These are phyloP conservation scores for Sipha flava DNA, from an alignment of 1,140 invertebrate genomes.

Conservation along the genomic window DNA sequence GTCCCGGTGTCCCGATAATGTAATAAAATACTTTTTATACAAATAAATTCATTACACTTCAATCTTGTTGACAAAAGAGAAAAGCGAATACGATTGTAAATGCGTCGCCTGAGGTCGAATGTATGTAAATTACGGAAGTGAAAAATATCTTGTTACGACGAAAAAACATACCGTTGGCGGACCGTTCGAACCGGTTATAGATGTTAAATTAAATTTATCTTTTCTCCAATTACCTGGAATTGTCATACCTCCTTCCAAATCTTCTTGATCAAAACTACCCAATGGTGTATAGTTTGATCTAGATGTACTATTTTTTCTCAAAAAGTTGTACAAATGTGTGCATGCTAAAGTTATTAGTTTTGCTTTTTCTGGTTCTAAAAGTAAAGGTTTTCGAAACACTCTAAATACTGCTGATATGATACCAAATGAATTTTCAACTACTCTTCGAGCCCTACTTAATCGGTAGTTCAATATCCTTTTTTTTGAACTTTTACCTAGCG, in stretches of 20 bases:
- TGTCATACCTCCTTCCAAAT: background rate
- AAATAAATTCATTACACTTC: no score
- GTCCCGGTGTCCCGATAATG: no score
- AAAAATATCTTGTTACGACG: no score
- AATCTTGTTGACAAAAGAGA: no score
- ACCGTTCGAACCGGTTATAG: no score
- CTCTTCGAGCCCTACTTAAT: slow-evolving; percentile 42
- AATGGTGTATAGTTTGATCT: background rate
- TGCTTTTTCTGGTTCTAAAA: slow-evolving; percentile 39
- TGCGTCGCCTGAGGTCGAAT: no score
- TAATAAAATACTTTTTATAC: no score
- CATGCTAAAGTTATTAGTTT: slow-evolving; percentile 39
- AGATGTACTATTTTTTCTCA: background rate
- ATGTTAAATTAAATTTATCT: background rate
- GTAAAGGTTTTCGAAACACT: slow-evolving; percentile 43
- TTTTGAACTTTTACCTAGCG: slow-evolving; percentile 43
- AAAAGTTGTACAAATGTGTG: slow-evolving; percentile 14
- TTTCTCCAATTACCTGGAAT: background rate
- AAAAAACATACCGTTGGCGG: no score
- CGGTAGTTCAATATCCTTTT: slow-evolving; percentile 44
- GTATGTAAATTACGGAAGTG: no score
- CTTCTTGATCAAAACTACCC: background rate
- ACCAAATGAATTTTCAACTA: slow-evolving; percentile 50
- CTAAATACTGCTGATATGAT: slow-evolving; percentile 45
- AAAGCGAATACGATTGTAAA: no score